A percentile compares a stretch with the other conserved stretches of the same genome.
Evolutionary conservation across 2,797 vertebrate species (phyloP).

Genomic region (Alca torda): DNA sequence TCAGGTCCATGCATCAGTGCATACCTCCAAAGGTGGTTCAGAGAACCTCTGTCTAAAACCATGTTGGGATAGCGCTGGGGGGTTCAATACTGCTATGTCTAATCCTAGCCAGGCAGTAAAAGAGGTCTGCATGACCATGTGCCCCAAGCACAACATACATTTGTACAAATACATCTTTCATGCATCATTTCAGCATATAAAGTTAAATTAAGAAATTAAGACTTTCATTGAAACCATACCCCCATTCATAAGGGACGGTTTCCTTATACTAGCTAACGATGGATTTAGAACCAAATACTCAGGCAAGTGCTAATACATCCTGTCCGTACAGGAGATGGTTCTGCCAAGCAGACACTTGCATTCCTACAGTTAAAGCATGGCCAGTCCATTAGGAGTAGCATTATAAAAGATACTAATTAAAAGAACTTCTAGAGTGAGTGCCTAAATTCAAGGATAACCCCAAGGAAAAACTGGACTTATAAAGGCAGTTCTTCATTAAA

Average conservation of each 20-base stretch:
- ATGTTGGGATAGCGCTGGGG: neutral
- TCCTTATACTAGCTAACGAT: neutral
- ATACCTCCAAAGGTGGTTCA: neutral
- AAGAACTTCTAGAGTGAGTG: neutral
- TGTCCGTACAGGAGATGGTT: neutral
- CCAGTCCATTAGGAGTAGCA: neutral
- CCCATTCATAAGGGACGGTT: neutral
- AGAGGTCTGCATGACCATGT: neutral
- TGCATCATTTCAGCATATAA: neutral
- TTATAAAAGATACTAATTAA: neutral
- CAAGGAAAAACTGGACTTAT: neutral
- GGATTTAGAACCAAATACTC: neutral
- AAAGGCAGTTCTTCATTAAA: neutral
- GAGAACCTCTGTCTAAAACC: neutral
- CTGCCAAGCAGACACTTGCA: neutral
- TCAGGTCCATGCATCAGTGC: neutral
- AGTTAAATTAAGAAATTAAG: neutral
- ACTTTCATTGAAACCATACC: neutral
- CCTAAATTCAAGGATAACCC: neutral
- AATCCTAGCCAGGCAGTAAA: neutral
- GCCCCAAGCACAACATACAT: neutral
- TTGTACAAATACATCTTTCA: neutral
- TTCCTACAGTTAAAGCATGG: neutral
- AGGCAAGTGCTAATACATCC: neutral
- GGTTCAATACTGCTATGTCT: neutral